phyloP scores from a whole-genome alignment of 2,888 invertebrate species.

The Eumacrocentrus americanus region DNA sequence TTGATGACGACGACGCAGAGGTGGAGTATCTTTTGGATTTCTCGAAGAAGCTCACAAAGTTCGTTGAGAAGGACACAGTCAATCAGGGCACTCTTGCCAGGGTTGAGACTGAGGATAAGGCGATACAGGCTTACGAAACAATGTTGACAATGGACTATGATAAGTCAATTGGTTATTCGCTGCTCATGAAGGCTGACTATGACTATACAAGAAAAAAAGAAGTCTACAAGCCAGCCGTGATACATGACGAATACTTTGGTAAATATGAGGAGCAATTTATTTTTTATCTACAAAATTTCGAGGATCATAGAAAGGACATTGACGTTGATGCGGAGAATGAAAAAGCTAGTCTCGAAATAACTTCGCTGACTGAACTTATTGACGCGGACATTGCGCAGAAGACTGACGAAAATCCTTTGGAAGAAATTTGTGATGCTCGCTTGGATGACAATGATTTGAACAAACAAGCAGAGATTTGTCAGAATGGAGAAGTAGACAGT shows the following conservation, averaged over 20 bases:
- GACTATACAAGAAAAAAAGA: constrained; percentile 35
- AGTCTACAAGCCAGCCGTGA: constrained; percentile 29
- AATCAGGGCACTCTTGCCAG: constrained; percentile 40
- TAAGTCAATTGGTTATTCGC: constrained; percentile 50
- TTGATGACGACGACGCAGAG: constrained; percentile 29
- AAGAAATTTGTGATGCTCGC: background rate
- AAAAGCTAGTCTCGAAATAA: constrained; percentile 42
- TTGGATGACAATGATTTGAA: background rate
- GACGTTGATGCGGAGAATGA: constrained; percentile 40
- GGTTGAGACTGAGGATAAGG: constrained; percentile 37
- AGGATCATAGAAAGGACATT: constrained; percentile 41
- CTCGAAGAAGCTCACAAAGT: constrained; percentile 31
- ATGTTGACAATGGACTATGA: constrained; percentile 50
- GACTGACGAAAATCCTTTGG: background rate
- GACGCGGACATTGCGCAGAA: constrained; percentile 39
- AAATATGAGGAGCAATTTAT: constrained; percentile 55
- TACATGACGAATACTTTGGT: constrained; percentile 40
- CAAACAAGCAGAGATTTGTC: background rate
- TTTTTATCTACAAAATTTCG: constrained; percentile 49
- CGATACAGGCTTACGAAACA: constrained; percentile 47
- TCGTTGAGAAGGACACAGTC: constrained; percentile 42
- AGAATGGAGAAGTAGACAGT: constrained; percentile 1
- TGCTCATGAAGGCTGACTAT: constrained; percentile 42
- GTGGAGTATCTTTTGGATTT: constrained; percentile 34
- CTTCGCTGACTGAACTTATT: constrained; percentile 48